These are phyloP conservation scores for Coleophora deauratella DNA, from an alignment of 2,888 invertebrate genomes.

Conservation along the genomic window DNA sequence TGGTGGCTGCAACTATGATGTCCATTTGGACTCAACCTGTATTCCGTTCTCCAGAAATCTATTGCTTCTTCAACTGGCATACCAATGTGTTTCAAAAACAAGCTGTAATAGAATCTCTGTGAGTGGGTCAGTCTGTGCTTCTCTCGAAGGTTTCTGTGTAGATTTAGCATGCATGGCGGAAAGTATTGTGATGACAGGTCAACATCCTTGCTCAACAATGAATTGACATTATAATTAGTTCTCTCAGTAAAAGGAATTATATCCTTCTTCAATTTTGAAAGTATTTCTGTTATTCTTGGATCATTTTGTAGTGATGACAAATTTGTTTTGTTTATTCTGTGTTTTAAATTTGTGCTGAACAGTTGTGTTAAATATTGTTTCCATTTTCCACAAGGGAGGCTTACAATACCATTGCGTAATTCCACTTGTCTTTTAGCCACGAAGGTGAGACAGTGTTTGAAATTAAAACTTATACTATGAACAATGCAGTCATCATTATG, in stretches of 20 bases:
- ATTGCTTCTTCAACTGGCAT: constrained; percentile 78
- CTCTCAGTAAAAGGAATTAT: constrained; percentile 20
- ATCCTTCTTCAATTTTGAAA: constrained; percentile 34
- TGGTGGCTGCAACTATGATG: constrained; percentile 73
- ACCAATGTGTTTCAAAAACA: constrained; percentile 82
- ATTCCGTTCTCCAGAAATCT: constrained; percentile 78
- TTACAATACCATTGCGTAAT: constrained; percentile 63
- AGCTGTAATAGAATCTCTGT: constrained; percentile 77
- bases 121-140: constrained; percentile 79
- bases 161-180: constrained; percentile 79
- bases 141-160: constrained; percentile 66
- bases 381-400: constrained; percentile 74
- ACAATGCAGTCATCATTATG: constrained; percentile 34
- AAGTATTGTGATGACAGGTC: constrained; percentile 55
- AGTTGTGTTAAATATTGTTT: constrained; percentile 59
- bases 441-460: constrained; percentile 68
- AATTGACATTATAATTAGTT: constrained; percentile 17
- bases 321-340: constrained; percentile 36
- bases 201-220: constrained; percentile 48
- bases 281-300: constrained; percentile 43
- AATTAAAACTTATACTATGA: constrained; percentile 61
- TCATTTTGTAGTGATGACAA: constrained; percentile 39
- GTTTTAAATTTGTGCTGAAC: constrained; percentile 54
- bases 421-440: constrained; percentile 68
- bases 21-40: constrained; percentile 63